Evolutionary conservation across 1,140 invertebrate species (phyloP).

Genomic region (Mycetomoellerius zeteki): DNA sequence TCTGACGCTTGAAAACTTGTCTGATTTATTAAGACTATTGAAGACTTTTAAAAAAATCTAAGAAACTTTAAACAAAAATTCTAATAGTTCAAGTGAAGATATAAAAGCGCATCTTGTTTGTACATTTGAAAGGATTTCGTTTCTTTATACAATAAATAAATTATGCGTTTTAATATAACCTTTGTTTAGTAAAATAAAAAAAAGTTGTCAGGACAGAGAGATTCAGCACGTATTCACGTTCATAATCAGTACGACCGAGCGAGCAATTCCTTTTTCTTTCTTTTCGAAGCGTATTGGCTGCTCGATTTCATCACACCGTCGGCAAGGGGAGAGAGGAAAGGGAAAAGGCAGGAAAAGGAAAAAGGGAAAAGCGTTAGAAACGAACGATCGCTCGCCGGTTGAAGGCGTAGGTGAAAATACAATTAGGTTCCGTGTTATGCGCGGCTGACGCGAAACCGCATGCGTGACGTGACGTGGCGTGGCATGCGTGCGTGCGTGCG

Average conservation of each 20-base stretch:
- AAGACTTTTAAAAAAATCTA: not conserved
- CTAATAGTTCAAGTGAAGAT: not conserved
- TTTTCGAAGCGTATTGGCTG: conserved; percentile 1
- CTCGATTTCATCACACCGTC: conserved; percentile 57
- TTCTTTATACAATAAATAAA: not conserved
- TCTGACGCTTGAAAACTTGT: too few relatives aligned
- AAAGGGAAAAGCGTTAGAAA: conserved; percentile 57
- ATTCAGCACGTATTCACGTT: not conserved
- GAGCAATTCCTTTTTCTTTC: not conserved
- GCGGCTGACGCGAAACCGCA: conserved; percentile 69
- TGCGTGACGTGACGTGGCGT: not conserved
- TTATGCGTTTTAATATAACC: not conserved
- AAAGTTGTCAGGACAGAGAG: not conserved
- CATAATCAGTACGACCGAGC: not conserved
- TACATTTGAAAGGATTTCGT: not conserved
- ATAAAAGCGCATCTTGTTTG: not conserved
- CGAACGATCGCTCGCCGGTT: conserved; percentile 34
- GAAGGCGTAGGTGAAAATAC: conserved; percentile 70
- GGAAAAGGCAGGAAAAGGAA: conserved; percentile 13
- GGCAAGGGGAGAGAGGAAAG: conserved; percentile 23
- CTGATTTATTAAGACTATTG: not conserved
- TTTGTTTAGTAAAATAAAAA: not conserved
- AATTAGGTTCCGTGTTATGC: conserved; percentile 72
- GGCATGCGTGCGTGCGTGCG: conserved; percentile 10
- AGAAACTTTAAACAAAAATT: not conserved